Conservation (phyloP, 35 echinoderm and acorn worm species). For the Diadema setosum region DNA sequence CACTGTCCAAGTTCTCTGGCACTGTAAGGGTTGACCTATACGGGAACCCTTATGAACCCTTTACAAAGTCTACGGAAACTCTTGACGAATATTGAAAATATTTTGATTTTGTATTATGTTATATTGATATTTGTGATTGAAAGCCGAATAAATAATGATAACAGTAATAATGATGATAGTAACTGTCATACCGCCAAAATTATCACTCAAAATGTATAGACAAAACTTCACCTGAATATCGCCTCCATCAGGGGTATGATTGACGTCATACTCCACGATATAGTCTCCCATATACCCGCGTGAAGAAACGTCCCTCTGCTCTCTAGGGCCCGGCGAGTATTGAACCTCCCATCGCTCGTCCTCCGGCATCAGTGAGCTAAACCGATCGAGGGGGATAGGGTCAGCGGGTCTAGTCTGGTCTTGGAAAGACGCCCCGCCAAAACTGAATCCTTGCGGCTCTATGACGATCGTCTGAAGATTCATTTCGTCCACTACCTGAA, state of each 20-base stretch:
- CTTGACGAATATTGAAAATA: no score
- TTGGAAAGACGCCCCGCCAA: constrained; percentile 14
- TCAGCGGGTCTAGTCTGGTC: constrained; percentile 1
- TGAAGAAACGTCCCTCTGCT: constrained; percentile 26
- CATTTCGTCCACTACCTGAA: constrained; percentile 69
- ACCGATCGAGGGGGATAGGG: not conserved
- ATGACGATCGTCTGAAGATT: constrained; percentile 50
- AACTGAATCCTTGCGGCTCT: constrained; percentile 69
- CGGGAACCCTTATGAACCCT: no score
- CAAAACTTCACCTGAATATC: constrained; percentile 73
- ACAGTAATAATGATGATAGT: no score
- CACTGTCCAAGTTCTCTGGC: no score
- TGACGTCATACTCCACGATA: constrained; percentile 75
- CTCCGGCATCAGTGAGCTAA: not conserved
- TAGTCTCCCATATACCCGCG: constrained; percentile 84
- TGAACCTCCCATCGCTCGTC: constrained; percentile 23
- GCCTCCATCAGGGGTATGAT: constrained; percentile 39
- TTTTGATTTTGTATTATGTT: no score
- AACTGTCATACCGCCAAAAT: no score
- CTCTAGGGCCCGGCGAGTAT: constrained; percentile 35
- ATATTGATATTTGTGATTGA: no score
- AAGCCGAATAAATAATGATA: no score
- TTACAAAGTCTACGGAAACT: no score
- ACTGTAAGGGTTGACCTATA: no score
- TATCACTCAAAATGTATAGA: not conserved